These are phyloP conservation scores for Papilio polyxenes DNA, from an alignment of 1,140 invertebrate genomes.

Conservation along the genomic window DNA sequence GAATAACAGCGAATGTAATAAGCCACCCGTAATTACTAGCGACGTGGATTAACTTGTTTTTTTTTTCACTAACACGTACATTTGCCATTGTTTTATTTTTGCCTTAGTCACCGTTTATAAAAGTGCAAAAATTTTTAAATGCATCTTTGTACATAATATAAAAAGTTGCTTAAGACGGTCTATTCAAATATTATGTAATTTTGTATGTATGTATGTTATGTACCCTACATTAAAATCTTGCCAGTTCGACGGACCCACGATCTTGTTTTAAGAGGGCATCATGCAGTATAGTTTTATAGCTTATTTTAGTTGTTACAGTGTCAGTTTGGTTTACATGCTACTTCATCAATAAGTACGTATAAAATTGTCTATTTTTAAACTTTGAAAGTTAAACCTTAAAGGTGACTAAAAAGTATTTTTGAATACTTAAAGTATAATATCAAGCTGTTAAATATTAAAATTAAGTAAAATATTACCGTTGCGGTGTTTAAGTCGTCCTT, in stretches of 20 bases:
- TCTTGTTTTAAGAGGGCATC: too few relatives aligned
- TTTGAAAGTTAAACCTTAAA: too few relatives aligned
- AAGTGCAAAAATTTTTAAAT: background rate
- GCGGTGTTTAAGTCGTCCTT: constrained; percentile 26
- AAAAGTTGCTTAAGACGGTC: background rate
- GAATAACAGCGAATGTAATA: constrained; percentile 23
- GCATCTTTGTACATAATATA: background rate
- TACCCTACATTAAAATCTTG: background rate
- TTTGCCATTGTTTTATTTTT: background rate
- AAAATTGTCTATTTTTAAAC: too few relatives aligned
- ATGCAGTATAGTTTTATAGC: too few relatives aligned
- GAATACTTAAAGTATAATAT: background rate
- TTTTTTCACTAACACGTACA: constrained; percentile 25
- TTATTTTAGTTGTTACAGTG: too few relatives aligned
- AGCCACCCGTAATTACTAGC: constrained; percentile 8
- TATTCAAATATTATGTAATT: background rate
- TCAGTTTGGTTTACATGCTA: too few relatives aligned
- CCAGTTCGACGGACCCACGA: background rate
- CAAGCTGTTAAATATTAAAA: background rate
- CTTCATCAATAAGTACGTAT: too few relatives aligned
- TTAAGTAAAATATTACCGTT: constrained; percentile 16
- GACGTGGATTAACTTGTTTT: constrained; percentile 28
- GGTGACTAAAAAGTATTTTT: background rate
- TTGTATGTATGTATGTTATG: background rate
- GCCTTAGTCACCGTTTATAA: background rate